Evolutionary conservation across 2,797 vertebrate genomes (phyloP), one percentile per base, ranked within the genome.

Genomic region (Botia kubotai): DNA sequence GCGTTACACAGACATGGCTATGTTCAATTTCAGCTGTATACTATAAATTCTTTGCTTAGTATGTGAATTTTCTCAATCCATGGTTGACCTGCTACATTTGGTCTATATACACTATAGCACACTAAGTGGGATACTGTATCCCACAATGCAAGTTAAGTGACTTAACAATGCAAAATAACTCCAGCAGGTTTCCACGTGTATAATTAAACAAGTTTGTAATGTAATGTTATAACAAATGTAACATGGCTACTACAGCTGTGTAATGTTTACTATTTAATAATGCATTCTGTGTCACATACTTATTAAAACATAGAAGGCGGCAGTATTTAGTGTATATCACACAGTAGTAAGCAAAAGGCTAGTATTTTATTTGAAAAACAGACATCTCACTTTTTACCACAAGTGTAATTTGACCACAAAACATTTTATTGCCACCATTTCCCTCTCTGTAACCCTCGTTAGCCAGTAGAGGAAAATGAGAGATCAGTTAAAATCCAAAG

Each of bases 401-500:
- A 50, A 5, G 19, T 81, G 65, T 58, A 74, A 74, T 74, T 62
- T 81, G 53, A 74, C 62, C 69, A 21, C 72, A 75, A 75, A 48
- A 55, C 72, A 83, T 84, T 73, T 77, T 14, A 78, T 86, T 89
- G 79, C 75, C 13, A n/a, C 67, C 79, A 66, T 77, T 72, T 57
- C 23, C 39, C 74, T 58, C 79, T 82, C 89, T 87, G 84, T 77
- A 70, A 50, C 52, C 71, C 85, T 92, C 77, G 90, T 95, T 93
- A 87, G 78, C 68, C 46, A 29, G 67, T 39, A 70, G 84, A 76
- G 84, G 89, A 89, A 92, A 90, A 90, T 84, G 86, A 90, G 86
- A 90, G 91, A 91, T 91, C 88, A 87, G 90, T 93, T 92, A 94
- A 94, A 92, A 90, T 86, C 88, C 88, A 88, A 87, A 90, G 90